These are phyloP conservation scores for Sebastes schlegelii DNA, from an alignment of 2,113 vertebrate species.

Conservation along the genomic window DNA sequence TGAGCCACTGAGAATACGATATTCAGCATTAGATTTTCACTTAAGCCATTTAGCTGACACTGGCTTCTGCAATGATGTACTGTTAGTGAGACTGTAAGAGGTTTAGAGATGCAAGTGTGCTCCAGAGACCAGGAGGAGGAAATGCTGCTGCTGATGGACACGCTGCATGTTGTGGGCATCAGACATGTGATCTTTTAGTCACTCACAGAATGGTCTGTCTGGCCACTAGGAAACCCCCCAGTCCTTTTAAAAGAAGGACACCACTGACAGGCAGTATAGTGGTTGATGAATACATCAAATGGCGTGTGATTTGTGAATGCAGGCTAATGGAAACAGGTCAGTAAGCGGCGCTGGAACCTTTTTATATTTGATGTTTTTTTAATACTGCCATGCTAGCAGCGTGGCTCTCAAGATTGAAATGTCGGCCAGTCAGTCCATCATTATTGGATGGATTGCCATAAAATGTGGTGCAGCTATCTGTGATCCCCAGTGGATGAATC, in stretches of 20 bases:
- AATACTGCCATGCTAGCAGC: neutral
- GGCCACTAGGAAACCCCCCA: neutral
- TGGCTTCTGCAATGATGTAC: neutral
- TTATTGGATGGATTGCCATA: neutral
- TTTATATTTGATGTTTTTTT: neutral
- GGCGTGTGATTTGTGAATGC: neutral
- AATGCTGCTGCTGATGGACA: conserved; percentile 2
- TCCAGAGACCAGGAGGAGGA: conserved; percentile 19
- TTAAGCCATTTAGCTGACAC: conserved; percentile 8
- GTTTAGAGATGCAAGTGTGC: neutral
- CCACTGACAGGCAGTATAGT: neutral
- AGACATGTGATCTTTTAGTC: conserved; percentile 28
- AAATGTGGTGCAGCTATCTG: neutral
- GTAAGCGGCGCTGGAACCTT: no score
- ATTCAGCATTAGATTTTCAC: conserved; percentile 14
- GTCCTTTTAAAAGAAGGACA: neutral
- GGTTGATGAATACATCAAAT: neutral
- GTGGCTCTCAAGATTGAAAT: no score
- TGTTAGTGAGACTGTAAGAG: neutral
- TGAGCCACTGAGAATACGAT: neutral
- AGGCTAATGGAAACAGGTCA: neutral
- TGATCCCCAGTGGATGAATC: neutral
- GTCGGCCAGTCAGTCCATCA: neutral
- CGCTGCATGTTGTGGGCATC: neutral
- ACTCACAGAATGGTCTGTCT: neutral